Base-by-base conservation (phyloP, 53 echinoderm and acorn worm genomes). In the Glandiceps talaboti region DNA sequence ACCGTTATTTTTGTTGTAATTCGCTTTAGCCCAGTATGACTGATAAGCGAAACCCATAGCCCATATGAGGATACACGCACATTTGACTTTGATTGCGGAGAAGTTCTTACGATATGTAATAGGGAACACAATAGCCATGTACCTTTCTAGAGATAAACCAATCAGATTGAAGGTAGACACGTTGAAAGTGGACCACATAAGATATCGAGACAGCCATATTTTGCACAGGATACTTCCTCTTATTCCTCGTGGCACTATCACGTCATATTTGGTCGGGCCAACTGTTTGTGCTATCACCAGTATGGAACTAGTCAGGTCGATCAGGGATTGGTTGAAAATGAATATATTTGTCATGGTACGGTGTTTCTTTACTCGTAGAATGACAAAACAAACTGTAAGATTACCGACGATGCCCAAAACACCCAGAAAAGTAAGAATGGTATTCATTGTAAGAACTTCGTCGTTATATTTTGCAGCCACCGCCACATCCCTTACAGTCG, bases 181-280 rank as follows among this genome's bases (percentile, higher is more conserved):
- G 28, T 88, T 90, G 32, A 94, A 94, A 25, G 88, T 84, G 0
- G 94, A 86, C 80, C 92, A 94, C 28, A 94, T 82, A 75, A 92
- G 92, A 81, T 92, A 94, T 0, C 94, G 84, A 26, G 94, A 92
- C 94, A 92, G 92, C 94, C 94, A 94, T n/a, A 94, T 82, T 31
- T 92, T 90, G 77, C 94, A 94, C 20, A 94, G 72, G 45, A 94
- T 92, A 31, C 88, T 86, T 14, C 92, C 92, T 0, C 73, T 6
- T 20, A 45, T 12, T 6, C 64, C 64, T 12, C 6, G 6, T 45
- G 64, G 64, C 6, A 45, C 64, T 20, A 45, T 20, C 64, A 45
- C 64, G 64, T 45, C 20, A 20, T 45, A 45, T 20, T 45, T 45
- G 64, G 6, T 45, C 20, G 64, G 64, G 64, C 64, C 64, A 12